A percentile compares a stretch with the other conserved stretches of the same genome.
Conservation (phyloP, 2,797 vertebrate genomes). For the Xerus rutilus region DNA sequence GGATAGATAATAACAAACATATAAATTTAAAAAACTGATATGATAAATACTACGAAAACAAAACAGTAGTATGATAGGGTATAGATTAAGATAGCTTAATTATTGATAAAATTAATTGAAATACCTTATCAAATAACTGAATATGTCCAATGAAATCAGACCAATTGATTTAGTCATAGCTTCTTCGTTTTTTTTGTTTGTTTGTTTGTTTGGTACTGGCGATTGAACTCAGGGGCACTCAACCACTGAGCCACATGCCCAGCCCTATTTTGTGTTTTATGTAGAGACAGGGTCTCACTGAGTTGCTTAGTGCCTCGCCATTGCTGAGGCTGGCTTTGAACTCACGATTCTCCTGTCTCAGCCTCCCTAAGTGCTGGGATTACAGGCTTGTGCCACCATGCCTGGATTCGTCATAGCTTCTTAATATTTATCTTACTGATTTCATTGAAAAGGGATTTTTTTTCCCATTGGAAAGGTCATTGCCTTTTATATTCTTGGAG, state of each 20-base stretch:
- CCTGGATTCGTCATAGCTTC: background rate
- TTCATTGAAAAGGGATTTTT: background rate
- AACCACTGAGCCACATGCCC: too few species aligned
- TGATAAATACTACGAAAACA: slow-evolving; percentile 4
- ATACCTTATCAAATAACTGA: background rate
- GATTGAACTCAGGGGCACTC: too few species aligned
- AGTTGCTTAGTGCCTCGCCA: too few species aligned
- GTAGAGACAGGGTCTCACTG: too few species aligned
- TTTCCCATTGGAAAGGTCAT: background rate
- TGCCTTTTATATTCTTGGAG: slow-evolving; percentile 31
- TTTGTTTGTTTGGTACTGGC: too few species aligned
- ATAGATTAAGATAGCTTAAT: background rate
- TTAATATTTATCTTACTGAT: background rate
- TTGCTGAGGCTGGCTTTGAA: too few species aligned
- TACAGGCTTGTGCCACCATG: too few species aligned
- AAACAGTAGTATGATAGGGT: background rate
- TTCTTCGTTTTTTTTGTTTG: background rate
- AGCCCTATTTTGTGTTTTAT: too few species aligned
- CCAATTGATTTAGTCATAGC: background rate
- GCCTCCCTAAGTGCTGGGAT: too few species aligned
- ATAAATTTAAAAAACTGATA: background rate
- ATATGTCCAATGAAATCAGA: background rate
- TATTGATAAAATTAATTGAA: slow-evolving; percentile 30
- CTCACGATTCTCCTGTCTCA: too few species aligned
- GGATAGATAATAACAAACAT: background rate